These are phyloP conservation scores for Ceratosolen solmsi DNA, from an alignment of 1,140 invertebrate species.

Conservation along the genomic window DNA sequence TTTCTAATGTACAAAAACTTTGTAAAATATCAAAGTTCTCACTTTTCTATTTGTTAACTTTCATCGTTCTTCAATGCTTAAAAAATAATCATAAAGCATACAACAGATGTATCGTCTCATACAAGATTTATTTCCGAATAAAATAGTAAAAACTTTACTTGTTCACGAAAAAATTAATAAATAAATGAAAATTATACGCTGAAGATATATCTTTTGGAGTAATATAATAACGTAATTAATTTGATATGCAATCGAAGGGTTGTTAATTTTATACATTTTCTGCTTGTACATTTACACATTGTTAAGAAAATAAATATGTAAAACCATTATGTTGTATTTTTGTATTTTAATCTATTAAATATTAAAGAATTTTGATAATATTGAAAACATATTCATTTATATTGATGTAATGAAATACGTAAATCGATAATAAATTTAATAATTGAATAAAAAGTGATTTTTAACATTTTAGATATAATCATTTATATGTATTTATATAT, in stretches of 20 bases:
- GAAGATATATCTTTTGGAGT: too few species aligned
- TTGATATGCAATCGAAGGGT: not conserved
- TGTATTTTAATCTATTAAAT: not conserved
- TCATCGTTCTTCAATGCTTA: constrained; percentile 23
- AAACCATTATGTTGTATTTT: not conserved
- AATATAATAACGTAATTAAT: not conserved
- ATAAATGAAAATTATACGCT: constrained; percentile 8
- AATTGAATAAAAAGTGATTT: too few species aligned
- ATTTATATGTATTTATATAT: too few species aligned
- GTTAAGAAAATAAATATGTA: constrained; percentile 40
- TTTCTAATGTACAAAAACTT: constrained; percentile 39
- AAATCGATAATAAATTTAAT: too few species aligned
- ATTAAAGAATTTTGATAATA: not conserved
- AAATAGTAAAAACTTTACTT: too few species aligned
- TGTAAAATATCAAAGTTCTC: constrained; percentile 30
- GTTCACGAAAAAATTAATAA: constrained; percentile 6
- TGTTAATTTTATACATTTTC: constrained; percentile 25
- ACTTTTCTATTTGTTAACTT: constrained; percentile 26
- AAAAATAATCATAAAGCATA: constrained; percentile 2
- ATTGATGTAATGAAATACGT: too few species aligned
- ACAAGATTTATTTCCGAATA: constrained; percentile 9
- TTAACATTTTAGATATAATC: too few species aligned
- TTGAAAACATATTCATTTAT: too few species aligned
- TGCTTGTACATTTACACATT: constrained; percentile 34
- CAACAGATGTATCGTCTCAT: constrained; percentile 3